These are phyloP conservation scores for Clistopyga incitator DNA, from an alignment of 2,888 invertebrate genomes.

Conservation along the genomic window DNA sequence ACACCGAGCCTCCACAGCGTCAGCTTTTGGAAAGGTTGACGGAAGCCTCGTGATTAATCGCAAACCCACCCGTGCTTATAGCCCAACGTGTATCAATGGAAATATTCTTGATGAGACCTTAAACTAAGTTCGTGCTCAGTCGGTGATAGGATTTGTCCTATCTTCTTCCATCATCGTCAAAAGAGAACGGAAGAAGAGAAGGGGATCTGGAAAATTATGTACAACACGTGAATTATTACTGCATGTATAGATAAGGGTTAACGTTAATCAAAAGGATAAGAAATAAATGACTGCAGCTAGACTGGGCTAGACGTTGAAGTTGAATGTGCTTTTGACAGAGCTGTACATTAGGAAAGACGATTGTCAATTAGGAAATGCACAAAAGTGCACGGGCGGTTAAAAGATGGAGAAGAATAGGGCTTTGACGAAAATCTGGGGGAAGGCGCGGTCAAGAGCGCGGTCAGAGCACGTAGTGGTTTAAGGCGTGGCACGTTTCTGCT, in stretches of 20 bases:
- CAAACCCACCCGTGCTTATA: not conserved
- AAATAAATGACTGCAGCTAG: too few relatives aligned
- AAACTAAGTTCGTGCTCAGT: not conserved
- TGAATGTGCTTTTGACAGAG: not conserved
- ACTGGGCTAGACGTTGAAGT: too few relatives aligned
- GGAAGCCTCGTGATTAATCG: not conserved
- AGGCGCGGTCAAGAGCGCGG: constrained; percentile 53
- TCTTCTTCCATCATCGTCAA: not conserved
- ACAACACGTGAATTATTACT: not conserved
- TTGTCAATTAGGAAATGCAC: constrained; percentile 22
- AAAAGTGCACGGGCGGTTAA: constrained; percentile 10
- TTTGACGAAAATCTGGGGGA: constrained; percentile 46
- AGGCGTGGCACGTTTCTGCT: constrained; percentile 60
- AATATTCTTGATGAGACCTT: not conserved
- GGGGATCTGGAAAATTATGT: not conserved
- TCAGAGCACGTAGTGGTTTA: constrained; percentile 58
- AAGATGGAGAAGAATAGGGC: constrained; percentile 30
- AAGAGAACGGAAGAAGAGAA: too few relatives aligned
- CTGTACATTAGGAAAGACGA: not conserved
- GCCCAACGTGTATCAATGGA: not conserved
- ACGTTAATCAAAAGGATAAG: too few relatives aligned
- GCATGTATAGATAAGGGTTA: too few relatives aligned
- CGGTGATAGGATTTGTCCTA: not conserved
- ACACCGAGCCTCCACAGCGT: not conserved
- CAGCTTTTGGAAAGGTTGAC: not conserved